phyloP scores from a whole-genome alignment of 2,113 vertebrate species.

The Synchiropus splendidus region DNA sequence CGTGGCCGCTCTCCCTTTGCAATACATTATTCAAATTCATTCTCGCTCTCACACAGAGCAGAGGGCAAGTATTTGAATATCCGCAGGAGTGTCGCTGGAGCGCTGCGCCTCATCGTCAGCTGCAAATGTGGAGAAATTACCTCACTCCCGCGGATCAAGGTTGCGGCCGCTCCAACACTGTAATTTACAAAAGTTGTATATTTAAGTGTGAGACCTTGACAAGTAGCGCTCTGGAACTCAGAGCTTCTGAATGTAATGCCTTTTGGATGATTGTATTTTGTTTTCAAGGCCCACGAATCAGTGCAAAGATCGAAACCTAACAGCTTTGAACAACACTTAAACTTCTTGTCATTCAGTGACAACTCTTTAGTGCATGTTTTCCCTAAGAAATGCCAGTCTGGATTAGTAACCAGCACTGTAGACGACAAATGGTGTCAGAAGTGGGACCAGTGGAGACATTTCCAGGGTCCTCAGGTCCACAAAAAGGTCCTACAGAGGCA shows the following conservation, averaged over 20 bases:
- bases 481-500: too few species aligned
- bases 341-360: too few species aligned
- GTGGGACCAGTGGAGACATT: too few species aligned
- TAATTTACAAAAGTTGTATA: slow-evolving; percentile 55
- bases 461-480: too few species aligned
- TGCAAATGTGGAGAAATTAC: slow-evolving; percentile 43
- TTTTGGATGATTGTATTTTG: slow-evolving; percentile 24
- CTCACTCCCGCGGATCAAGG: slow-evolving; percentile 41
- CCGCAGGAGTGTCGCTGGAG: slow-evolving; percentile 48
- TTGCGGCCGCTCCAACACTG: slow-evolving; percentile 43
- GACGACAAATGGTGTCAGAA: too few species aligned
- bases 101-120: slow-evolving; percentile 27
- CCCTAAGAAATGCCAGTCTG: too few species aligned
- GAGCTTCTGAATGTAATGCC: slow-evolving; percentile 23
- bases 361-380: too few species aligned
- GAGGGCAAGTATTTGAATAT: slow-evolving; percentile 60
- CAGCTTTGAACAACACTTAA: too few species aligned
- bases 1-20: slow-evolving; percentile 43
- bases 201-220: slow-evolving; percentile 48
- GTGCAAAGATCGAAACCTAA: too few species aligned
- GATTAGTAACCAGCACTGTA: too few species aligned
- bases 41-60: slow-evolving; percentile 34
- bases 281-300: slow-evolving; percentile 17
- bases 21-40: slow-evolving; percentile 64
- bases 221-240: slow-evolving; percentile 30